These are phyloP conservation scores for Thymallus thymallus DNA, from an alignment of 2,113 vertebrate species.

Conservation along the genomic window DNA sequence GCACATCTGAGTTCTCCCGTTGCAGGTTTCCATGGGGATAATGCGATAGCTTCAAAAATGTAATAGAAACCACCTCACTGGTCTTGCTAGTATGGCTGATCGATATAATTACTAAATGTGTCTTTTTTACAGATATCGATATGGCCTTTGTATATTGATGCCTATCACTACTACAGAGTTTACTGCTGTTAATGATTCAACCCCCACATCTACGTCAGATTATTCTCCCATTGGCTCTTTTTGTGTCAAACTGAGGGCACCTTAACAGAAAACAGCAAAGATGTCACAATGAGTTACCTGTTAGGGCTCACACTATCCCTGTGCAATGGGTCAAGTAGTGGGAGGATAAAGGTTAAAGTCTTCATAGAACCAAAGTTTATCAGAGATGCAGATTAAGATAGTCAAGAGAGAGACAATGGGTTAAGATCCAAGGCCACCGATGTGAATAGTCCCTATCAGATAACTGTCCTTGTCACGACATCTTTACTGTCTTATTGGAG, in stretches of 20 bases:
- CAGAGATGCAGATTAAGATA: too few relatives aligned
- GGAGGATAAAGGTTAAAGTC: slow-evolving; percentile 13
- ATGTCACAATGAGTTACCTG: not conserved
- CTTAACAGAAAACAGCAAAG: not conserved
- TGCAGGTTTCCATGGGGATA: too few relatives aligned
- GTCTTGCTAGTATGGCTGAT: too few relatives aligned
- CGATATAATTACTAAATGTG: too few relatives aligned
- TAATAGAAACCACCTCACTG: too few relatives aligned
- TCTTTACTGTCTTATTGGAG: not conserved
- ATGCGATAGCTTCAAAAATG: too few relatives aligned
- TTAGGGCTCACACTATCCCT: not conserved
- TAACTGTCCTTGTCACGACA: not conserved
- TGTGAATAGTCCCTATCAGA: not conserved
- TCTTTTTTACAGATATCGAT: too few relatives aligned
- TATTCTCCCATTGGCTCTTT: too few relatives aligned
- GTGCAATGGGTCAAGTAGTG: not conserved
- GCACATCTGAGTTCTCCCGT: too few relatives aligned
- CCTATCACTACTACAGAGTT: not conserved
- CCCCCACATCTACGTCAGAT: too few relatives aligned
- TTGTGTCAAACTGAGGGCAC: too few relatives aligned
- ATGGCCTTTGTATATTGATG: not conserved
- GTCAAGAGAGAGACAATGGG: too few relatives aligned
- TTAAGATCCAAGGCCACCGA: not conserved
- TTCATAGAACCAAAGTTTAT: not conserved
- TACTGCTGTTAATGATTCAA: not conserved